Percentiles rank a stretch among this genome's conserved stretches.
phyloP scores from a whole-genome alignment of 2,113 vertebrate genomes.

The Melanocharis versteri region DNA sequence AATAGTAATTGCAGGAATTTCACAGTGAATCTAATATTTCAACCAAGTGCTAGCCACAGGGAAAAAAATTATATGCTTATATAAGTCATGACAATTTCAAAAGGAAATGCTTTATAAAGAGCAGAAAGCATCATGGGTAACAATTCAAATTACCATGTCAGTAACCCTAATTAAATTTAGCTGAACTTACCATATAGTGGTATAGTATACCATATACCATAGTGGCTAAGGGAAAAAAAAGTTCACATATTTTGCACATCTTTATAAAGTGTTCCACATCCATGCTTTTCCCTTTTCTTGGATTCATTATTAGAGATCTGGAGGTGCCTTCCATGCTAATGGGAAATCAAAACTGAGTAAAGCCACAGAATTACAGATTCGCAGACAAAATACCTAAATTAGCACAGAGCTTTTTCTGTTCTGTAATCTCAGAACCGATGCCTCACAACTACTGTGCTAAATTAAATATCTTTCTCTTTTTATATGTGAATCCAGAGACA shows the following conservation, averaged over 20 bases:
- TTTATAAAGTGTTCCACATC: background rate
- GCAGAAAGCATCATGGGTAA: background rate
- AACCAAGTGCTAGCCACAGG: background rate
- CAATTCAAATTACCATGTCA: background rate
- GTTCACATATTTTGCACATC: background rate
- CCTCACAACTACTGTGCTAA: background rate
- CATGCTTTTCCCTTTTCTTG: background rate
- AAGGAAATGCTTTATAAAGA: constrained; percentile 14
- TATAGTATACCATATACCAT: background rate
- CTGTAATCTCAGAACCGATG: background rate
- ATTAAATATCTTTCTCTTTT: background rate
- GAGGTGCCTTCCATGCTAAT: background rate
- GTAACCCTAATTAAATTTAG: constrained; percentile 16
- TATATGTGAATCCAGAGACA: background rate
- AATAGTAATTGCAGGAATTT: constrained; percentile 23
- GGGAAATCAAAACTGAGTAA: background rate
- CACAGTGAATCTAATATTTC: constrained; percentile 7
- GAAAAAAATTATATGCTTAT: background rate
- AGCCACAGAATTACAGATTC: background rate
- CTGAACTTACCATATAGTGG: background rate
- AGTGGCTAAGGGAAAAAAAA: background rate
- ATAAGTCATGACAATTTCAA: constrained; percentile 15
- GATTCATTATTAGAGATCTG: background rate
- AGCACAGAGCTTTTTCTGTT: background rate
- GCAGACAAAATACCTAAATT: background rate